Evolutionary conservation across 2,113 vertebrate species (phyloP), one percentile per base, ranked within the genome.

Genomic region (Oxyura jamaicensis): DNA sequence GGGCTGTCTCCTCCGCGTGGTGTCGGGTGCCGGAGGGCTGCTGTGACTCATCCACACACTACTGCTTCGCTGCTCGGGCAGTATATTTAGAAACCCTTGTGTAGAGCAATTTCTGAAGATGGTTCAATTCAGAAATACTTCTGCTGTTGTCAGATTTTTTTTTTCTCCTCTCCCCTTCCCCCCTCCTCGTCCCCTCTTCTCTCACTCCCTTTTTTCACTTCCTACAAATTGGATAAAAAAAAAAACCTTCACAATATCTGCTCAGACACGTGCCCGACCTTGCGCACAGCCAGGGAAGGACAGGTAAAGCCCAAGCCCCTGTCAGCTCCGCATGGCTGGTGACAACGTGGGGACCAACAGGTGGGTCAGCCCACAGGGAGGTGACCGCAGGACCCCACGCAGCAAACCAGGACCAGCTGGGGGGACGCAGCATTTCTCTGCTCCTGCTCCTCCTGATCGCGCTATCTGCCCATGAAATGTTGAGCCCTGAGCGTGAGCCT

Each of bases 1-100:
- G 79, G 79, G 92, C 50, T 58, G 65, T 36, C 53, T 94, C 86
- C 82, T 60, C 44, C 6, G 14, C 1, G 1, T n/a, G 78, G 67
- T 10, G 42, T 36, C 0, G 73, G 88, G 75, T 81, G 91, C 91
- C 11, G 81, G 69, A 91, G 93, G 74, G 78, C 89, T 73, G 94
- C 88, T 15, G 53, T 97, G 96, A 97, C 91, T 97, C 96, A 97
- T 93, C 74, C 84, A 44, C 95, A 11, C 96, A 90, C 82, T 48
- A 41, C 93, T 59, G 95, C 94, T 48, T 76, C 84, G 0, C 53
- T 89, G 77, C 93, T 95, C 71, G 2, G 36, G 12, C 84, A 58
- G 91, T 95, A 97, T 95, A 96, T 97, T 91, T 97, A 97, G 96
- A 95, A 97, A 86, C 96, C 53, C 94, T 97, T 96, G 87, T 95